Conservation (phyloP, 2,888 invertebrate genomes). For the Phasia obesa region DNA sequence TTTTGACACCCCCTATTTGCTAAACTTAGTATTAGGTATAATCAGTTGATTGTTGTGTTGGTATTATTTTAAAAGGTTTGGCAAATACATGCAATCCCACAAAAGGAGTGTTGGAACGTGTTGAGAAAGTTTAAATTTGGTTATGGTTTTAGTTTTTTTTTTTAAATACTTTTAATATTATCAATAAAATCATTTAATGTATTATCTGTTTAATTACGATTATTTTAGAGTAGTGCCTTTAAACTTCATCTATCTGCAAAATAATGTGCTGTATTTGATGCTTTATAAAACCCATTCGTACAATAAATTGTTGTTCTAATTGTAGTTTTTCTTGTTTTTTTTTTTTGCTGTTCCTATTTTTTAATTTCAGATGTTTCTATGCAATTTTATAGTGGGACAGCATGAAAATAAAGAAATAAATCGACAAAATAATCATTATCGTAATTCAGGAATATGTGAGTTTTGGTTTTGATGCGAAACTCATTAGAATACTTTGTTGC, state of each 20-base stretch:
- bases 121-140: not conserved
- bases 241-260: not conserved
- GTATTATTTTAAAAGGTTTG: not conserved
- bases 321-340: not conserved
- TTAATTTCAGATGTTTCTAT: not conserved
- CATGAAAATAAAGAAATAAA: too few relatives aligned
- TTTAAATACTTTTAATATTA: not conserved
- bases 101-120: not conserved
- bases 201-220: not conserved
- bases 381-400: too few relatives aligned
- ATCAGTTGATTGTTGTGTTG: not conserved
- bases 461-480: too few relatives aligned
- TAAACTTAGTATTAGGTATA: not conserved
- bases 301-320: not conserved
- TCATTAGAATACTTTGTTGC: too few relatives aligned
- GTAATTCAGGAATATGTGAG: too few relatives aligned
- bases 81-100: not conserved
- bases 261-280: not conserved
- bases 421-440: too few relatives aligned
- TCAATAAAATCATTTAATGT: not conserved
- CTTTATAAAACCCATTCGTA: not conserved
- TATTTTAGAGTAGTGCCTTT: not conserved
- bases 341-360: constrained; percentile 5
- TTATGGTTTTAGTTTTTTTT: too few relatives aligned
- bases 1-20: not conserved